Evolutionary conservation across 2,113 vertebrate species (phyloP).

Genomic region (Catharus bicknelli): DNA sequence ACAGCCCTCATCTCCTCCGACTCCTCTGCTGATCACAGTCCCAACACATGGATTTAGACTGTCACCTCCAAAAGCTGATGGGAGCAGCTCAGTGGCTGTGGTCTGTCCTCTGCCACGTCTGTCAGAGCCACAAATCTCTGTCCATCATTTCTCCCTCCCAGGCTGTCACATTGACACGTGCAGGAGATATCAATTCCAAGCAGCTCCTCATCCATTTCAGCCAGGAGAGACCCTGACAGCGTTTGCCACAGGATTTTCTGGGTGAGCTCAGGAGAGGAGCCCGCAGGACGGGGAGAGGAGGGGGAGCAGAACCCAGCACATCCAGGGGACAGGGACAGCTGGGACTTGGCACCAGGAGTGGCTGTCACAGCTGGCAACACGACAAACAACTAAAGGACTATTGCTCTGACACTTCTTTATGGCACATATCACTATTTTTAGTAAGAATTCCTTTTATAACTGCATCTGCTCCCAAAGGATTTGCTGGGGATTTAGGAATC

Average conservation of each 20-base stretch:
- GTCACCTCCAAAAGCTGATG: background rate
- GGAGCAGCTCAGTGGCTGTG: background rate
- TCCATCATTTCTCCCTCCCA: background rate
- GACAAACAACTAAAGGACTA: constrained; percentile 42
- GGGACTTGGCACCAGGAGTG: background rate
- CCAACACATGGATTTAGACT: background rate
- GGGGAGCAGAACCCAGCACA: background rate
- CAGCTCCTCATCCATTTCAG: constrained; percentile 14
- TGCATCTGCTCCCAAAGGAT: constrained; percentile 46
- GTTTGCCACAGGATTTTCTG: background rate
- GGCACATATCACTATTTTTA: constrained; percentile 28
- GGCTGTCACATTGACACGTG: constrained; percentile 19
- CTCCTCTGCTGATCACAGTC: fast-evolving
- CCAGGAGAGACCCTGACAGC: background rate
- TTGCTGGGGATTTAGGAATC: constrained; percentile 25
- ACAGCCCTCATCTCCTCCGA: background rate
- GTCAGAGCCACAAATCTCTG: constrained; percentile 23
- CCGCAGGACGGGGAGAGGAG: background rate
- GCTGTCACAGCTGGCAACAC: background rate
- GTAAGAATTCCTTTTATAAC: constrained; percentile 41
- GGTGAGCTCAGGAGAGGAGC: background rate
- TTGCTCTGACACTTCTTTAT: constrained; percentile 32
- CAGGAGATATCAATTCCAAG: constrained; percentile 11
- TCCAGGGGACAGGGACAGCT: background rate
- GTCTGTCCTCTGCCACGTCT: background rate